Evolutionary conservation across 2,888 invertebrate genomes (phyloP).

Genomic region (Xylota segnis): DNA sequence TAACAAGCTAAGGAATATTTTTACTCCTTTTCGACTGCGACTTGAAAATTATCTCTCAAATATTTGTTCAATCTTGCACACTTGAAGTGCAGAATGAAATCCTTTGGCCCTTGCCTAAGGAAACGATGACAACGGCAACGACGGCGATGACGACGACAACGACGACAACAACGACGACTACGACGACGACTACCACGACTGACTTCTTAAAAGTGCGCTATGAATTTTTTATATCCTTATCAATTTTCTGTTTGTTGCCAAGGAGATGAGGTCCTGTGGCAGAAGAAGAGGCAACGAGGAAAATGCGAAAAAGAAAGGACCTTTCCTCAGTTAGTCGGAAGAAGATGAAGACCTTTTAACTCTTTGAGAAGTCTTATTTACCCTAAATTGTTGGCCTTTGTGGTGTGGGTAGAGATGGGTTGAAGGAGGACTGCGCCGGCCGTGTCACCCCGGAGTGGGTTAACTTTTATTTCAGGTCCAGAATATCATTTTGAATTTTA

Average conservation of each 20-base stretch:
- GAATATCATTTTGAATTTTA: slow-evolving; percentile 53
- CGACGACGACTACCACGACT: slow-evolving; percentile 31
- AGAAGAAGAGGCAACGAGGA: not conserved
- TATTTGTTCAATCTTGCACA: slow-evolving; percentile 71
- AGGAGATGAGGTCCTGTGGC: slow-evolving; percentile 29
- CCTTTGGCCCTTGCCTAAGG: slow-evolving; percentile 15
- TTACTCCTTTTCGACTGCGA: slow-evolving; percentile 33
- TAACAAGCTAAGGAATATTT: slow-evolving; percentile 47
- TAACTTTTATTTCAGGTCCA: slow-evolving; percentile 47
- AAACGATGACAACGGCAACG: not conserved
- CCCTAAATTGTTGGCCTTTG: slow-evolving; percentile 53
- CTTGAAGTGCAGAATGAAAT: slow-evolving; percentile 40
- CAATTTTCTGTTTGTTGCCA: slow-evolving; percentile 71
- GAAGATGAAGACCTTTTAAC: slow-evolving; percentile 66
- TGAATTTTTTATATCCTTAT: slow-evolving; percentile 74
- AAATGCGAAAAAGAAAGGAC: slow-evolving; percentile 20
- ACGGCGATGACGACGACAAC: too few relatives aligned
- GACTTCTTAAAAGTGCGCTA: slow-evolving; percentile 64
- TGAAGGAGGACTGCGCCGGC: not conserved
- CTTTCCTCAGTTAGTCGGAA: slow-evolving; percentile 44
- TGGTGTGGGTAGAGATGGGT: slow-evolving; percentile 1
- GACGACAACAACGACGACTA: slow-evolving; percentile 8
- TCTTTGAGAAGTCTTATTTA: slow-evolving; percentile 61
- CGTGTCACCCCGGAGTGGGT: slow-evolving; percentile 24
- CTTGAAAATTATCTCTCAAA: slow-evolving; percentile 72